A percentile compares a stretch with the other conserved stretches of the same genome.
Conservation (phyloP, 1,140 invertebrate species). For the Ceratosolen fusciceps region DNA sequence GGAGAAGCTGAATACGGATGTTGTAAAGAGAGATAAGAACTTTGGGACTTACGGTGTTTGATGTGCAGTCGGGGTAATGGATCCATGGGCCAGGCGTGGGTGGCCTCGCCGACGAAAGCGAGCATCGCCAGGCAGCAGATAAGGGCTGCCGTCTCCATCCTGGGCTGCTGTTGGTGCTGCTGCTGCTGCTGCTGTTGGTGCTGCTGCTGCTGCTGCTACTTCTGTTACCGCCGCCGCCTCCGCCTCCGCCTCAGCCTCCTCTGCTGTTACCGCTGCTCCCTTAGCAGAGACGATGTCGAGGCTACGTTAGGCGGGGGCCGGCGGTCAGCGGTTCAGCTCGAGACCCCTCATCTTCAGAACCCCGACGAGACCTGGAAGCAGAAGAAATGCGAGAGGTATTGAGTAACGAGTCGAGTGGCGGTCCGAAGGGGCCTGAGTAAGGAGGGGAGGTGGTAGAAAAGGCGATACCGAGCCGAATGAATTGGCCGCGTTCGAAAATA, state of each 20-base stretch:
- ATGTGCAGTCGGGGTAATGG: conserved; percentile 63
- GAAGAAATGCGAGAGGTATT: background rate
- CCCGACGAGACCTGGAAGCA: conserved; percentile 3
- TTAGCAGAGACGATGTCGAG: too few species aligned
- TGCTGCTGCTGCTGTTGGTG: conserved; percentile 48
- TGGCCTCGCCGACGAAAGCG: background rate
- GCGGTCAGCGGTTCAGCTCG: too few species aligned
- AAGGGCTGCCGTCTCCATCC: conserved; percentile 16
- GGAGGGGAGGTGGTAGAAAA: background rate
- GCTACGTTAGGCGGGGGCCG: too few species aligned
- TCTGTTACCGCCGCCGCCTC: too few species aligned
- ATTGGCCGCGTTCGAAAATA: conserved; percentile 10
- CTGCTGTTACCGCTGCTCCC: too few species aligned
- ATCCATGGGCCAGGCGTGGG: conserved; percentile 63
- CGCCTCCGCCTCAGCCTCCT: too few species aligned
- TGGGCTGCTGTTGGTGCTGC: background rate
- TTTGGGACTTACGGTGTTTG: conserved; percentile 63
- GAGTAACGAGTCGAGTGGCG: background rate
- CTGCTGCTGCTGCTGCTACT: too few species aligned
- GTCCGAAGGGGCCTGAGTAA: background rate
- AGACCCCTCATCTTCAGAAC: conserved; percentile 22
- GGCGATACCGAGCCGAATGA: conserved; percentile 1
- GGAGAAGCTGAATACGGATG: too few species aligned
- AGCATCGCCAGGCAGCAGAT: conserved; percentile 20
- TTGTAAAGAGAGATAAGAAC: too few species aligned